These are phyloP conservation scores for Eulemur mongoz DNA, from an alignment of 2,797 vertebrate species.

Conservation along the genomic window DNA sequence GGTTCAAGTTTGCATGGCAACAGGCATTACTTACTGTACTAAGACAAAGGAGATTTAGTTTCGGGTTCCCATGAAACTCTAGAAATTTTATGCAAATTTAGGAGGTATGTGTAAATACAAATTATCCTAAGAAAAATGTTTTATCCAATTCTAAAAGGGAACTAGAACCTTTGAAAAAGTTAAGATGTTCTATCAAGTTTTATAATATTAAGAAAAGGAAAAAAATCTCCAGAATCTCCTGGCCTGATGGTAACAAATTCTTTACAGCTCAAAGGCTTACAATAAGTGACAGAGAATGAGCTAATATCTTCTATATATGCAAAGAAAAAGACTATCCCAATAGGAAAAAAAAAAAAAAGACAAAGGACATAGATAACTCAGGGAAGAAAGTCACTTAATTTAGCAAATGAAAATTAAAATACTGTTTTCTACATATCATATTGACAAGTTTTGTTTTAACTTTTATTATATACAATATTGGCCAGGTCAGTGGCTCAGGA, in stretches of 20 bases:
- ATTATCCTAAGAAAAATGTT: neutral
- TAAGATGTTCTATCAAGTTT: neutral
- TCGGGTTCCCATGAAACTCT: neutral
- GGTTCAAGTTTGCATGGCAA: neutral
- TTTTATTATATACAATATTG: neutral
- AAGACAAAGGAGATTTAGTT: neutral
- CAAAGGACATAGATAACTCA: neutral
- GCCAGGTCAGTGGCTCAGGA: neutral
- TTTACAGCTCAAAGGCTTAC: neutral
- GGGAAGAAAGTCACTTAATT: neutral
- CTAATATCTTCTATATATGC: neutral
- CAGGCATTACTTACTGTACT: neutral
- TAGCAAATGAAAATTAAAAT: neutral
- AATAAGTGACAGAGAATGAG: neutral
- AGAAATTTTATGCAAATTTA: neutral
- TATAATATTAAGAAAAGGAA: neutral
- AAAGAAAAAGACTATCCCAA: neutral
- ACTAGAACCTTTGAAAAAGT: neutral
- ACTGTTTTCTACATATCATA: neutral
- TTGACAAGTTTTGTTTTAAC: neutral
- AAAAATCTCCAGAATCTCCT: neutral
- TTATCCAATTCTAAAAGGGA: slow-evolving; percentile 8
- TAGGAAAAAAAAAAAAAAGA: neutral
- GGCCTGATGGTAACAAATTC: neutral
- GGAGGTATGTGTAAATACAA: neutral